Base-by-base conservation (phyloP, 2,113 vertebrate genomes). In the Actenoides hombroni region DNA sequence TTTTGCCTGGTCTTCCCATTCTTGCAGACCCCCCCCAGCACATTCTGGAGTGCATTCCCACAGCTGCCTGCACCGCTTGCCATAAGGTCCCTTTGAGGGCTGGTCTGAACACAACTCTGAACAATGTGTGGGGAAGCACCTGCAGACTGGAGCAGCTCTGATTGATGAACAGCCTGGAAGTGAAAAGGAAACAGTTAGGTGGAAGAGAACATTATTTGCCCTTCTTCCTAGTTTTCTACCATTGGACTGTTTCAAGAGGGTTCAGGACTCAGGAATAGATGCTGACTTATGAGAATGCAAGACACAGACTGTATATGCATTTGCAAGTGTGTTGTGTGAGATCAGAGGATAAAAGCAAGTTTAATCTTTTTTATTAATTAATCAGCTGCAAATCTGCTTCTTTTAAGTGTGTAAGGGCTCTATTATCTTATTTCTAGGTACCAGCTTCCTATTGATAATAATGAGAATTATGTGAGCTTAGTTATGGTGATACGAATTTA, bases 11-110 rank as follows among this genome's bases (percentile, higher is more conserved):
- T 73, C 37, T 75, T 83, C 18, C 37, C 2, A 0, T 56, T 75
- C 16, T 77, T 85, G 54, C 74, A 77, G 70, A 31, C 20, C 5
- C 5, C 5, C 8, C 16, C 14, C n/a, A 46, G 26, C 1, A 0
- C 1, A 1, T 51, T 71, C 33, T n/a, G 39, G 13, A 5, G 0
- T 48, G n/a, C 4, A 1, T 71, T 82, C 11, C 37, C 2, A 1
- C 21, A 35, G 39, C 24, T 79, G 33, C 35, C 56, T 88, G 14
- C 18, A 6, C 37, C 2, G 4, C 48, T 68, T 7, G 0, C 0
- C 0, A 0, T 59, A 42, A 19, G 67, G 37, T 23, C 37, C 71
- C 10, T 44, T 12, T 23, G 28, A 26, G 39, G 59, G 19, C 25
- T 82, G 19, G 3, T 84, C n/a, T 25, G 28, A 60, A 53, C 4